phyloP scores from a whole-genome alignment of 2,113 vertebrate genomes.

The Recurvirostra avosetta region DNA sequence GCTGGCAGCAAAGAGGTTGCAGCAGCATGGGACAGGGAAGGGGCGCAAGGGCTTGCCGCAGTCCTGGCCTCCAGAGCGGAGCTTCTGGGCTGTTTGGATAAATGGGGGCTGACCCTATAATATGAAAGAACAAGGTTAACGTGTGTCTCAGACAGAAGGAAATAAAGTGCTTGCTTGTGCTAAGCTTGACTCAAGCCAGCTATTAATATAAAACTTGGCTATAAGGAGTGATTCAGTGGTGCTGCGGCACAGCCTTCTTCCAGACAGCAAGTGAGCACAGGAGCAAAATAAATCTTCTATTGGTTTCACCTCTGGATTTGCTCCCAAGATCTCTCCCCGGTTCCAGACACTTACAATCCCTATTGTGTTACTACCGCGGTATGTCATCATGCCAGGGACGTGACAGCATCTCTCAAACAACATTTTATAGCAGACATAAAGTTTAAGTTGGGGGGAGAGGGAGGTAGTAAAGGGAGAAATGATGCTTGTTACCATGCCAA shows the following conservation, averaged over 20 bases:
- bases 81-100: background rate
- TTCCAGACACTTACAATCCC: background rate
- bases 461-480: background rate
- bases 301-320: constrained; percentile 18
- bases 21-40: background rate
- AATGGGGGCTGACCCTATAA: background rate
- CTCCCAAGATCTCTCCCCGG: background rate
- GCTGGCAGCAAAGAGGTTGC: background rate
- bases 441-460: background rate
- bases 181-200: background rate
- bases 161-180: background rate
- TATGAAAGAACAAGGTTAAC: constrained; percentile 1
- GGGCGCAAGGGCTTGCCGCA: background rate
- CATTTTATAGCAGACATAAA: background rate
- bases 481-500: constrained; percentile 10
- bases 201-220: constrained; percentile 17
- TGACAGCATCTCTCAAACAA: background rate
- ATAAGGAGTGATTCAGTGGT: background rate
- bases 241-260: background rate
- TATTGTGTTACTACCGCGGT: background rate
- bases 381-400: background rate
- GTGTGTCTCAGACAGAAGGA: background rate
- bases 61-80: background rate
- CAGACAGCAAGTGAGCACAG: background rate
- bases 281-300: background rate